phyloP scores from a whole-genome alignment of 1,140 invertebrate species.

The Leptonema lineaticorne region DNA sequence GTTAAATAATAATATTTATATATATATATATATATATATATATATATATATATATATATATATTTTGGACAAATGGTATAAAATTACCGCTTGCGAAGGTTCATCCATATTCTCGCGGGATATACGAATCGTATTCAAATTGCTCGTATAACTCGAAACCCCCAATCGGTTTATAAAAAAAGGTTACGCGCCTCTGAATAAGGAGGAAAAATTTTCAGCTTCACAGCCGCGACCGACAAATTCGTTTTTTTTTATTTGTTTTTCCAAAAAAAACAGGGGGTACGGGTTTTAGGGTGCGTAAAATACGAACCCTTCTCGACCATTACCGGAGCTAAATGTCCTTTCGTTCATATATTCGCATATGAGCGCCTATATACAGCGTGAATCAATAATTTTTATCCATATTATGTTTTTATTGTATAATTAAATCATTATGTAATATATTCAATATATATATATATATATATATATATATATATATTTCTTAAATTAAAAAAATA shows the following conservation, averaged over 20 bases:
- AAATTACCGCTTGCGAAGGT: too few relatives aligned
- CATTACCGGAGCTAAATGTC: background rate
- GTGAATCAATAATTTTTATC: too few relatives aligned
- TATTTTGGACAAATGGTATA: too few relatives aligned
- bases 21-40: background rate
- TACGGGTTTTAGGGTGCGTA: too few relatives aligned
- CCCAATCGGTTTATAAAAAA: background rate
- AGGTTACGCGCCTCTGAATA: background rate
- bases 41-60: background rate
- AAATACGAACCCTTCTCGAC: background rate
- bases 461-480: too few relatives aligned
- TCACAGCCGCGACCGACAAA: background rate
- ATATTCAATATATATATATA: too few relatives aligned
- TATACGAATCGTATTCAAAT: constrained; percentile 10
- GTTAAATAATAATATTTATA: too few relatives aligned
- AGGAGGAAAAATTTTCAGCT: background rate
- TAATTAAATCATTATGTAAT: too few relatives aligned
- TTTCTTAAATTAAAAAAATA: too few relatives aligned
- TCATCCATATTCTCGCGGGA: background rate
- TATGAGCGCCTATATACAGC: background rate
- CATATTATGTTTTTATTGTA: too few relatives aligned
- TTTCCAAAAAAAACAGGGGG: too few relatives aligned
- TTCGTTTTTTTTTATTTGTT: constrained; percentile 2
- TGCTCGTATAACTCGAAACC: background rate
- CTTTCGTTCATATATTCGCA: too few relatives aligned